Base-by-base conservation (phyloP, 2,888 invertebrate species). In the Volucella bombylans region DNA sequence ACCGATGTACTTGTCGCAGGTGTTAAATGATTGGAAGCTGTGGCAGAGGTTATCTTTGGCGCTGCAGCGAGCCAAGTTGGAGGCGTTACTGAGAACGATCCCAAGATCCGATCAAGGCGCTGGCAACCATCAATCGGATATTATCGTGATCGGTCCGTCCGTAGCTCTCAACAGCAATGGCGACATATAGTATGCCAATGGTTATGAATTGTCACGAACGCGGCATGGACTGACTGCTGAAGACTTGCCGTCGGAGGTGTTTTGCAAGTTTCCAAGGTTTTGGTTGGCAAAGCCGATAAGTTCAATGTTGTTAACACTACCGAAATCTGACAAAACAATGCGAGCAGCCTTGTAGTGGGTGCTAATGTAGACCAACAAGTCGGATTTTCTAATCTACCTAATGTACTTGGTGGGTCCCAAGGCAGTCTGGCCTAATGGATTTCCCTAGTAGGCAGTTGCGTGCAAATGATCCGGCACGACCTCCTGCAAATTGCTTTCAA, bases 61-160 rank as follows among this genome's bases (percentile, higher is more conserved):
- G 55, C 96, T 94, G 38, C 94, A 94, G 88, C 95, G 94, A 0
- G 98, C 98, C 86, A 99, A 93, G 87, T 93, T 94, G 11, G 97
- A 97, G 10, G 98, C 97, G 88, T 97, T 97, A 91, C 92, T 98
- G 97, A 10, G 98, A 97, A 67, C 97, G 94, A n/a, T n/a, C n/a
- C n/a, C n/a, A n/a, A n/a, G n/a, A n/a, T n/a, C n/a, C n/a, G n/a
- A 91, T 97, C 97, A 99, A 93, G 4, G 99, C 99, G 90, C 98
- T 98, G 23, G 99, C 99, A 6, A 99, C 97, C 99, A 99, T 99
- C 79, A 99, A 93, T 43, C 99, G 97, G 90, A 99, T 96, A 91
- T 98, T 99, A 91, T 99, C 99, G 65, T 98, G 96, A 90, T 98
- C 96, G n/a, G 96, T 94, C 99, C 99, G 99, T 47, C 99, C 98